Evolutionary conservation across 2,113 vertebrate species (phyloP).

Genomic region (Malurus elegans): DNA sequence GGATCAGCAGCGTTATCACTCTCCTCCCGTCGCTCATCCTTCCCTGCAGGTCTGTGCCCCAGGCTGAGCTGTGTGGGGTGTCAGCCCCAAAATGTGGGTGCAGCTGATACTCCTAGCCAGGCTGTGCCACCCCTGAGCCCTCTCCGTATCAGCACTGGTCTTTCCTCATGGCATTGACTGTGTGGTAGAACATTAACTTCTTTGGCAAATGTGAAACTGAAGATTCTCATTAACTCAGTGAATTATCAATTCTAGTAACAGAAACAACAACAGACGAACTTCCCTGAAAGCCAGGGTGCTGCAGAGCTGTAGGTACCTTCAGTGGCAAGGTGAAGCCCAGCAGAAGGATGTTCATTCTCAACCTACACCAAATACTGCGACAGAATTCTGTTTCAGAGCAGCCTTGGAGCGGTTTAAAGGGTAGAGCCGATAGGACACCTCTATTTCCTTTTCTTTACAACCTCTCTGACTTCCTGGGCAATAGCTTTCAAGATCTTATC

Average conservation of each 20-base stretch:
- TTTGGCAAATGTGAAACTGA: background rate
- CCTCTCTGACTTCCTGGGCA: background rate
- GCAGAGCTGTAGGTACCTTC: background rate
- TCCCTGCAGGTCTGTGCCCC: background rate
- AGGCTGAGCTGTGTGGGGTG: background rate
- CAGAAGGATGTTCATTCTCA: background rate
- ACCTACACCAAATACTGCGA: background rate
- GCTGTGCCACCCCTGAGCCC: rapidly evolving
- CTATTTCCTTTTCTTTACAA: background rate
- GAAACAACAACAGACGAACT: background rate
- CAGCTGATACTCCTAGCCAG: background rate
- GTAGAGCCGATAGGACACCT: background rate
- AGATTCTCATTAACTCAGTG: background rate
- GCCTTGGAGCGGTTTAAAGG: background rate
- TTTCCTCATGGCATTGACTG: background rate
- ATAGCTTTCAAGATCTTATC: constrained; percentile 1
- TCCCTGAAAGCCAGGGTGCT: background rate
- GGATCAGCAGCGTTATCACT: rapidly evolving
- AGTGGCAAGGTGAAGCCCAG: background rate
- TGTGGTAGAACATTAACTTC: background rate
- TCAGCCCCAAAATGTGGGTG: background rate
- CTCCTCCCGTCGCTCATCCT: background rate
- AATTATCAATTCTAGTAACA: background rate
- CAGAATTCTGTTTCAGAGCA: background rate
- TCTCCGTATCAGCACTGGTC: background rate